These are phyloP conservation scores for Drosophila lini DNA, from an alignment of 1,140 invertebrate species.

Conservation along the genomic window DNA sequence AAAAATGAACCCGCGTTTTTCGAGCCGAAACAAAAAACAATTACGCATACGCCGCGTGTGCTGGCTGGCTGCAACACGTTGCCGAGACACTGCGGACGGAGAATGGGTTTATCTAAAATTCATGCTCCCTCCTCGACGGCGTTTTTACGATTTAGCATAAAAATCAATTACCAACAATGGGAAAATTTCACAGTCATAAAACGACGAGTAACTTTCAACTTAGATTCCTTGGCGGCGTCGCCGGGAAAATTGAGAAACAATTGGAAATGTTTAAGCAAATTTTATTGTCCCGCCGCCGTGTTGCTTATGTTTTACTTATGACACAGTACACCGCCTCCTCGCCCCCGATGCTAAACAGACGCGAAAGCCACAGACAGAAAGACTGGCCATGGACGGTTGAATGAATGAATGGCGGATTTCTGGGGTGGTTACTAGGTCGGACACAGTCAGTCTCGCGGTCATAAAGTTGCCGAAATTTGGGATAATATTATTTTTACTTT, in stretches of 20 bases:
- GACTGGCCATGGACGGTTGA: no score
- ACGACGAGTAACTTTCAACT: slow-evolving; percentile 63
- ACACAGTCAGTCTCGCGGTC: slow-evolving; percentile 33
- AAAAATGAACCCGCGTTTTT: slow-evolving; percentile 58
- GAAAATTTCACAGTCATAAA: slow-evolving; percentile 79
- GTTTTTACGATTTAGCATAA: slow-evolving; percentile 81
- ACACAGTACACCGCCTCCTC: neutral
- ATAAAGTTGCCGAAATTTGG: slow-evolving; percentile 48
- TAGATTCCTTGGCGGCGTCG: slow-evolving; percentile 12
- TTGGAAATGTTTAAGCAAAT: slow-evolving; percentile 71
- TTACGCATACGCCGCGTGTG: slow-evolving; percentile 73
- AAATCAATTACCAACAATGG: slow-evolving; percentile 82
- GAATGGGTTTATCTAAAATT: slow-evolving; percentile 75
- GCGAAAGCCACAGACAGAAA: slow-evolving; percentile 20
- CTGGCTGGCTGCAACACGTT: slow-evolving; percentile 66
- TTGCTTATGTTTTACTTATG: slow-evolving; percentile 55
- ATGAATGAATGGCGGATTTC: slow-evolving; percentile 5
- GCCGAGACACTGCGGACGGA: slow-evolving; percentile 12
- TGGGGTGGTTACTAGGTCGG: slow-evolving; percentile 34
- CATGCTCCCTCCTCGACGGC: slow-evolving; percentile 38
- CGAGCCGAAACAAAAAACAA: slow-evolving; percentile 56
- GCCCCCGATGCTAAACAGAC: slow-evolving; percentile 24
- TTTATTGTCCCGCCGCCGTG: slow-evolving; percentile 59
- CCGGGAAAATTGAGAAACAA: slow-evolving; percentile 73
- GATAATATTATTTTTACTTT: slow-evolving; percentile 55